Conservation (phyloP, 2,888 invertebrate species). For the Callimorpha dominula region DNA sequence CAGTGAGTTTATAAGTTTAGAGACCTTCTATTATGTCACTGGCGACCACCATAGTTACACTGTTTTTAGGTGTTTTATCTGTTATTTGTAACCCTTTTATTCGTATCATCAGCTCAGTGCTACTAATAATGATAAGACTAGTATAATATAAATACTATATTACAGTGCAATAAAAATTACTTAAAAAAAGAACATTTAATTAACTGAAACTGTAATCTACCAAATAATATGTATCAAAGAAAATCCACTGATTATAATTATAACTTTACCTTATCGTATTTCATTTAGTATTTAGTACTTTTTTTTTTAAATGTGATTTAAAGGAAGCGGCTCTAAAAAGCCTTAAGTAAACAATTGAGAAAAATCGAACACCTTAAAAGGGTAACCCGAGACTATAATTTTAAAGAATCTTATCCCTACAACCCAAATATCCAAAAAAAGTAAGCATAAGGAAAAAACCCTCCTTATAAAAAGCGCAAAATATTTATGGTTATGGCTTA, state of each 20-base stretch:
- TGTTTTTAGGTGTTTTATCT: not conserved
- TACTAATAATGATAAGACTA: too few species aligned
- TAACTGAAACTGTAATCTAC: not conserved
- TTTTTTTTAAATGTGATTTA: not conserved
- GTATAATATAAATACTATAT: too few species aligned
- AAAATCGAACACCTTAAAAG: conserved; percentile 23
- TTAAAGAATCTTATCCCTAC: conserved; percentile 27
- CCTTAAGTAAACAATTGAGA: conserved; percentile 17
- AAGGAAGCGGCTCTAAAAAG: conserved; percentile 11
- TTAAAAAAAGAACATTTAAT: too few species aligned
- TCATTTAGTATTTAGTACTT: not conserved
- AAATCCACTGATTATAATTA: not conserved
- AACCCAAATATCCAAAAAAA: conserved; percentile 38
- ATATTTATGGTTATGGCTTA: conserved; percentile 59
- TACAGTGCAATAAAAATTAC: too few species aligned
- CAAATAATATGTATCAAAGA: not conserved
- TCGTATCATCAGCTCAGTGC: too few species aligned
- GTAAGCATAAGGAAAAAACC: conserved; percentile 36
- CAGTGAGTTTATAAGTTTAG: not conserved
- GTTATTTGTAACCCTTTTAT: too few species aligned
- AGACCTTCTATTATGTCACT: not conserved
- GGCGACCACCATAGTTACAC: not conserved
- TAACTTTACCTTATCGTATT: not conserved
- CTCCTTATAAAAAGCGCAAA: conserved; percentile 33
- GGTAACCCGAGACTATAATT: conserved; percentile 20